A percentile compares a stretch with the other conserved stretches of the same genome.
These are phyloP conservation scores for Platynereis dumerilii DNA, from an alignment of 2,888 invertebrate genomes.

Conservation along the genomic window DNA sequence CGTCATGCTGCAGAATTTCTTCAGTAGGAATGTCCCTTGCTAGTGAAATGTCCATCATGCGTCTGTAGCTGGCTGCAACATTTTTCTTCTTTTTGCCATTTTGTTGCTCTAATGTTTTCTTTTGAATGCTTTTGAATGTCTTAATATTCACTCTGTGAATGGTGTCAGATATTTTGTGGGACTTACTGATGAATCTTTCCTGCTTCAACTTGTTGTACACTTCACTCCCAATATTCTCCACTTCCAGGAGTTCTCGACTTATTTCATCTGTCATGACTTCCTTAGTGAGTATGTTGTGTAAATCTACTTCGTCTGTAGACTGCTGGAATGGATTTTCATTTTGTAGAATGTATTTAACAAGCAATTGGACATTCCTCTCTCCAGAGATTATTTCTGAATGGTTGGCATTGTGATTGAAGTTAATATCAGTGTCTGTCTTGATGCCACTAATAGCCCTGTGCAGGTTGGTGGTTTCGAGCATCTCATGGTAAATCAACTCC, in stretches of 20 bases:
- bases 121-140: background rate
- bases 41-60: too few species aligned
- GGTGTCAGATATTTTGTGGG: background rate
- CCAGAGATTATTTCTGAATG: background rate
- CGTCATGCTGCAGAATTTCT: too few species aligned
- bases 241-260: too few species aligned
- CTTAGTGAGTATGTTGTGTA: slow-evolving; percentile 6
- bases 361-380: background rate
- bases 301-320: background rate
- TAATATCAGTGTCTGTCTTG: background rate
- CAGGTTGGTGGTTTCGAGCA: slow-evolving; percentile 10
- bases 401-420: background rate
- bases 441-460: slow-evolving; percentile 7
- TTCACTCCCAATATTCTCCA: too few species aligned
- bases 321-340: background rate
- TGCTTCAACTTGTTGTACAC: background rate
- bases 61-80: too few species aligned
- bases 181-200: background rate
- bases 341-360: background rate
- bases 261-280: too few species aligned
- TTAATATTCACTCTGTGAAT: background rate
- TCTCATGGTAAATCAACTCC: slow-evolving; percentile 14
- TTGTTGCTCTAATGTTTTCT: background rate
- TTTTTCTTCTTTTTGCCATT: too few species aligned
- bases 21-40: too few species aligned